These are phyloP conservation scores for Leptopilina boulardi DNA, from an alignment of 1,140 invertebrate genomes.

Conservation along the genomic window DNA sequence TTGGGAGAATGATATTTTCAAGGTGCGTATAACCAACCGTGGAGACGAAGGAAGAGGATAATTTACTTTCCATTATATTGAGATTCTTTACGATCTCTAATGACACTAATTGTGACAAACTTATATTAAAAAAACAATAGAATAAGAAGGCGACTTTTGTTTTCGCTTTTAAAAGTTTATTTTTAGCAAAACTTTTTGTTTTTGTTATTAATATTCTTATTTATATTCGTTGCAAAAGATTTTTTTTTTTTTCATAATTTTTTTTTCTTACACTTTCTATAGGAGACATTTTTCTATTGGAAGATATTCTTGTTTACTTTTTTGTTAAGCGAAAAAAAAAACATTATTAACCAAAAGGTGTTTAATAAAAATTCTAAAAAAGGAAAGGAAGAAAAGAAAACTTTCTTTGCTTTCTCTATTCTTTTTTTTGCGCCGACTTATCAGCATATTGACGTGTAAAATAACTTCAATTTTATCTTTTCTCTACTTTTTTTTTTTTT, in stretches of 20 bases:
- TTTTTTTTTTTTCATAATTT: too few species aligned
- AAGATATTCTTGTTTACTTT: too few species aligned
- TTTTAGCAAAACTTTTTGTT: too few species aligned
- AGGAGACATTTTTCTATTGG: too few species aligned
- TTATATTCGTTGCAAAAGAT: too few species aligned
- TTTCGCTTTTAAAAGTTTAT: too few species aligned
- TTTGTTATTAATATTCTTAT: too few species aligned
- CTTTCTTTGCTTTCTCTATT: background rate
- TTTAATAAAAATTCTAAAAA: too few species aligned
- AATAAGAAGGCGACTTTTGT: background rate
- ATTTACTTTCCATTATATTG: constrained; percentile 10
- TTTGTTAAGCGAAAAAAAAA: too few species aligned
- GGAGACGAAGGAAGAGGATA: background rate
- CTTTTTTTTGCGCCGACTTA: background rate
- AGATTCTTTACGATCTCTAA: background rate
- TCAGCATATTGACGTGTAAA: background rate
- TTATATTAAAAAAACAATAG: background rate
- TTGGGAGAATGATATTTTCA: background rate
- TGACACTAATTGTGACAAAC: background rate
- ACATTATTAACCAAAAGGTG: too few species aligned
- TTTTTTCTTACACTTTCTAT: too few species aligned
- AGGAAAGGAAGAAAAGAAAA: background rate
- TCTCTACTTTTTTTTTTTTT: background rate
- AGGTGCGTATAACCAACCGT: constrained; percentile 1
- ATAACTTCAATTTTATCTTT: background rate